These are phyloP conservation scores for Aix galericulata DNA, from an alignment of 2,113 vertebrate species.

Conservation along the genomic window DNA sequence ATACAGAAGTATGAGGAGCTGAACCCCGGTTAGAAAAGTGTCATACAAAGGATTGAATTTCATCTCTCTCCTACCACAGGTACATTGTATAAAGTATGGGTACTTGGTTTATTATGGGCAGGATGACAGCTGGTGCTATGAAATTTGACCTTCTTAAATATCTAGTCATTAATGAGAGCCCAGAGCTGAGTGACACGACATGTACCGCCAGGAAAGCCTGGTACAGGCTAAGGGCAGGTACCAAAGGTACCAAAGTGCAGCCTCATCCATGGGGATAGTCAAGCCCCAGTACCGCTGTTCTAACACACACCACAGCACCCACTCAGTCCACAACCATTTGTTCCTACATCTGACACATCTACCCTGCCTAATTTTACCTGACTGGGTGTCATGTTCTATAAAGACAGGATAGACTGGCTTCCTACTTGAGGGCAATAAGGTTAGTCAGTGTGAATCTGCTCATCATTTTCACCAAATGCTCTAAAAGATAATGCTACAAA, in stretches of 20 bases:
- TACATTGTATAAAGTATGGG: background rate
- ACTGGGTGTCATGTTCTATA: background rate
- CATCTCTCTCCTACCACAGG: background rate
- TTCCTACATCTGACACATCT: background rate
- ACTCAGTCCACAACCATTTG: background rate
- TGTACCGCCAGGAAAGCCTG: background rate
- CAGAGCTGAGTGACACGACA: background rate
- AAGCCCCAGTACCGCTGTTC: background rate
- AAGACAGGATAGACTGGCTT: rapidly evolving
- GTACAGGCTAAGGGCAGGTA: background rate
- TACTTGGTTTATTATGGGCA: background rate
- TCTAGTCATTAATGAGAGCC: background rate
- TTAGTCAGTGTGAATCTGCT: background rate
- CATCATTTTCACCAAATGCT: background rate
- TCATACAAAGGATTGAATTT: background rate
- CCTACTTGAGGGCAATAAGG: background rate
- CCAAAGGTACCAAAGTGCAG: background rate
- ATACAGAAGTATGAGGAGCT: background rate
- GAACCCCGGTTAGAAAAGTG: background rate
- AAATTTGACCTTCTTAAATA: background rate
- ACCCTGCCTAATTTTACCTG: background rate
- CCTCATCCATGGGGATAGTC: background rate
- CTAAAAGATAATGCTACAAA: background rate
- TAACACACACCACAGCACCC: background rate
- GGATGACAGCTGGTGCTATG: background rate